These are phyloP conservation scores for Aphelocoma coerulescens DNA, from an alignment of 2,113 vertebrate species.

Conservation along the genomic window DNA sequence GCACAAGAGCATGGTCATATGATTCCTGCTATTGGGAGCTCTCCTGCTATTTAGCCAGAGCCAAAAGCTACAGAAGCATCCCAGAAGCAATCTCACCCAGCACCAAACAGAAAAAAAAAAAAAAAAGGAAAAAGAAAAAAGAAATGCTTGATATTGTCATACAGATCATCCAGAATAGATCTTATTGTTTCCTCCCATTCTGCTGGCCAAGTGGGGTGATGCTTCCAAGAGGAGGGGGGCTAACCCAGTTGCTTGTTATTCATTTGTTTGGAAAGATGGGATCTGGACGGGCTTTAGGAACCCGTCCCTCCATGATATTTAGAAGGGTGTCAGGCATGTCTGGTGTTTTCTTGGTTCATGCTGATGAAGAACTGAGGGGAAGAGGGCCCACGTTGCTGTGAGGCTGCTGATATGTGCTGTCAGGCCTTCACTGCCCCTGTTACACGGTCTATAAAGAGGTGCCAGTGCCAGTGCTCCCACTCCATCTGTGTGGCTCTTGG, in stretches of 20 bases:
- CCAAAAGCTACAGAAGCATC: neutral
- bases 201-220: neutral
- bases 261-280: neutral
- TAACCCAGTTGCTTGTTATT: neutral
- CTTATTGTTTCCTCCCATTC: neutral
- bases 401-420: neutral
- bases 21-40: neutral
- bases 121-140: neutral
- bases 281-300: neutral
- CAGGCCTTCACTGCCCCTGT: neutral
- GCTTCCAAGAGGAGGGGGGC: neutral
- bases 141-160: neutral
- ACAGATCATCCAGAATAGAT: neutral
- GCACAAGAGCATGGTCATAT: neutral
- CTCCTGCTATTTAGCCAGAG: neutral
- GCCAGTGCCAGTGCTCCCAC: neutral
- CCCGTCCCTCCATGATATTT: neutral
- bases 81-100: neutral
- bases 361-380: neutral
- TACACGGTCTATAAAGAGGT: rapidly evolving
- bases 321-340: neutral
- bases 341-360: neutral
- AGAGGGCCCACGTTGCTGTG: neutral
- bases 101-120: neutral
- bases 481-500: rapidly evolving